Evolutionary conservation across 2,113 vertebrate genomes (phyloP).

Genomic region (Microtus pennsylvanicus): DNA sequence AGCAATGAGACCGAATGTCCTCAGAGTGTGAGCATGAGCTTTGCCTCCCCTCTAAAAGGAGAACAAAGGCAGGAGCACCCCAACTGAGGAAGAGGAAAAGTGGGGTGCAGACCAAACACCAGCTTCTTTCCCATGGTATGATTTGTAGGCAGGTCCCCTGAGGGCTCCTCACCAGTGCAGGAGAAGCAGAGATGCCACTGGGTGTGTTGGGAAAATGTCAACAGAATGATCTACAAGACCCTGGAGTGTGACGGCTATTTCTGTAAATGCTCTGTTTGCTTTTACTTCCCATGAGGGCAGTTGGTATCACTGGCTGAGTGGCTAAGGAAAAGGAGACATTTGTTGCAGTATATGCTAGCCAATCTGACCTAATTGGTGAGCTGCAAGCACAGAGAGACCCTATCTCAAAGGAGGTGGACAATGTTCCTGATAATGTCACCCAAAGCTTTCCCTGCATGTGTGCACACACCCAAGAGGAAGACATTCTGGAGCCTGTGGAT

Average conservation of each 20-base stretch:
- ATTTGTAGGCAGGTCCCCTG: not conserved
- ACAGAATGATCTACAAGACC: not conserved
- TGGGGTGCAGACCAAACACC: not conserved
- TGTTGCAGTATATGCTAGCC: not conserved
- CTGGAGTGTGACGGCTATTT: not conserved
- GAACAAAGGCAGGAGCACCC: not conserved
- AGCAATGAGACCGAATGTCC: constrained; percentile 50
- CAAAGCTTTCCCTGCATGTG: not conserved
- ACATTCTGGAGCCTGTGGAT: not conserved
- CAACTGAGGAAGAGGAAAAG: not conserved
- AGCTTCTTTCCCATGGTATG: not conserved
- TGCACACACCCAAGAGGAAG: not conserved
- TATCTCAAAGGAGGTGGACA: not conserved
- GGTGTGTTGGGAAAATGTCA: constrained; percentile 25
- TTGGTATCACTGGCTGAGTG: not conserved
- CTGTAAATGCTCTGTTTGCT: not conserved
- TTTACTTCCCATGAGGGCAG: not conserved
- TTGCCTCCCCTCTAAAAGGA: not conserved
- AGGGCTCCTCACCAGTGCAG: not conserved
- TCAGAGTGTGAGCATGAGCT: not conserved
- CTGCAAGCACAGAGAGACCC: not conserved
- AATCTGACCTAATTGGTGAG: too few species aligned
- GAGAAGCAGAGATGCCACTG: not conserved
- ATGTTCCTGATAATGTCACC: not conserved
- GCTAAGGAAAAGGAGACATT: not conserved